Evolutionary conservation across 2,797 vertebrate species (phyloP).

Genomic region (Peromyscus nudipes): DNA sequence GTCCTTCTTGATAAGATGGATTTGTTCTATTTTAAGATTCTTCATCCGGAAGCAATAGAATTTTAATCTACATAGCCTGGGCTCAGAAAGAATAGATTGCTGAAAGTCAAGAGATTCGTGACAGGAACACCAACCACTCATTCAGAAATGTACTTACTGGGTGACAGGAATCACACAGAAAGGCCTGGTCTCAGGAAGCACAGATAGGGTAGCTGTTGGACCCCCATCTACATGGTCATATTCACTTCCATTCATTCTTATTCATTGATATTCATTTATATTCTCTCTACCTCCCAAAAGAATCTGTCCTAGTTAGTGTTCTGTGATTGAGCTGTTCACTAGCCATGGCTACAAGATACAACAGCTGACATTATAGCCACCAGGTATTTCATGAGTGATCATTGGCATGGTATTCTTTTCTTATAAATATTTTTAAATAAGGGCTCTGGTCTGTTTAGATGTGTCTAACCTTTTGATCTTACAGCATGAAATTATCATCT

Average conservation of each 20-base stretch:
- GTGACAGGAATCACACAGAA: background rate
- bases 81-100: background rate
- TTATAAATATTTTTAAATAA: constrained; percentile 65
- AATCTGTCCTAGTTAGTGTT: background rate
- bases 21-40: background rate
- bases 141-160: background rate
- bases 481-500: background rate
- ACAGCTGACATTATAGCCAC: background rate
- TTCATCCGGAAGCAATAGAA: constrained; percentile 31
- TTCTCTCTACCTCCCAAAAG: background rate
- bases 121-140: background rate
- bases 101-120: background rate
- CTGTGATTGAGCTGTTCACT: background rate
- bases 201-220: background rate
- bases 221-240: background rate
- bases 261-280: background rate
- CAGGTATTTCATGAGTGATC: background rate
- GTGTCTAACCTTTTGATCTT: background rate
- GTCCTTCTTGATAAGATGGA: background rate
- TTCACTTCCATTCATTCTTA: background rate
- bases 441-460: background rate
- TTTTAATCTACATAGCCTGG: background rate
- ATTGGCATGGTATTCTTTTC: background rate
- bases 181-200: background rate
- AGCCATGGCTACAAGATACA: background rate